Conservation (phyloP, 2,888 invertebrate genomes). For the Ochropleura plecta region DNA sequence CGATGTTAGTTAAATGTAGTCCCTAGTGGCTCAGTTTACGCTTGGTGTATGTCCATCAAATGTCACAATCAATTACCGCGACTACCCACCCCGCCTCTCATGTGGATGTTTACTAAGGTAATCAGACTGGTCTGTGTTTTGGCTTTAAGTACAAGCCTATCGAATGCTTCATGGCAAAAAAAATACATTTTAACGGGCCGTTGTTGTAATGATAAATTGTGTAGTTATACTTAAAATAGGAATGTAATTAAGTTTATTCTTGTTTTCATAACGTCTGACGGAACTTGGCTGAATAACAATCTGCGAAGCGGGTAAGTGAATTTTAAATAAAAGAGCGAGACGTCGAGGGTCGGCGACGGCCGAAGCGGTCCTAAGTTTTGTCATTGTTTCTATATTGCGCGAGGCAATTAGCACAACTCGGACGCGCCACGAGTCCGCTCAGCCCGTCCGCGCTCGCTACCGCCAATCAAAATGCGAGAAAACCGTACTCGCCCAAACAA, state of each 20-base stretch:
- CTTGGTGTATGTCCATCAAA: constrained; percentile 85
- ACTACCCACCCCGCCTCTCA: constrained; percentile 72
- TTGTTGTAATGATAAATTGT: constrained; percentile 47
- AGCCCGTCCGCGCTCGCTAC: constrained; percentile 70
- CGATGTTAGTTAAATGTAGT: constrained; percentile 68
- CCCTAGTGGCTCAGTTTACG: constrained; percentile 82
- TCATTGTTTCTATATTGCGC: constrained; percentile 90
- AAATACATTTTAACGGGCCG: constrained; percentile 35
- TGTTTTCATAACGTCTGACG: constrained; percentile 82
- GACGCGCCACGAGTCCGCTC: constrained; percentile 78
- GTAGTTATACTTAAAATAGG: constrained; percentile 69
- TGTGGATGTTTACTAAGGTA: constrained; percentile 71
- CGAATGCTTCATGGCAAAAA: constrained; percentile 23
- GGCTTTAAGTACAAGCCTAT: constrained; percentile 13
- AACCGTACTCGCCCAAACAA: constrained; percentile 78
- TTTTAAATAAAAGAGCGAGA: constrained; percentile 89
- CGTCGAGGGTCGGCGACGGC: constrained; percentile 79
- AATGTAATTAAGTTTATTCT: constrained; percentile 84
- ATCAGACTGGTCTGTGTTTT: constrained; percentile 78
- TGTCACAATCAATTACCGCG: constrained; percentile 88
- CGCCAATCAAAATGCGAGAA: constrained; percentile 87
- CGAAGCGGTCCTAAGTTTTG: constrained; percentile 86
- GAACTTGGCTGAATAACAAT: constrained; percentile 86
- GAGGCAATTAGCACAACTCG: constrained; percentile 88
- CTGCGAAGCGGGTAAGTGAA: constrained; percentile 87